A percentile compares a stretch with the other conserved stretches of the same genome.
Evolutionary conservation across 2,797 vertebrate species (phyloP).

Genomic region (Alcedo atthis): DNA sequence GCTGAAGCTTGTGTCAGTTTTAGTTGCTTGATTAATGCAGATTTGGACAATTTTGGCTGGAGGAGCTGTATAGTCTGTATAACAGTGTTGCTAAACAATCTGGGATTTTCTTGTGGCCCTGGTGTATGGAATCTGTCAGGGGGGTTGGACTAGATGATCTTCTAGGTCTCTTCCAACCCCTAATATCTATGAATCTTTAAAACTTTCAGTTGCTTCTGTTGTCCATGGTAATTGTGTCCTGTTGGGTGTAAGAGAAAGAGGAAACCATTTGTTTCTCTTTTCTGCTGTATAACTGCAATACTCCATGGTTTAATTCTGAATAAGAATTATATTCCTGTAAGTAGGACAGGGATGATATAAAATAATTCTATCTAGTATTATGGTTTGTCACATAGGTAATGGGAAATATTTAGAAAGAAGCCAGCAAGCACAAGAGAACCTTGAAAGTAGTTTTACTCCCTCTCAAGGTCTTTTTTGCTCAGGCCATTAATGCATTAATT

Average conservation of each 20-base stretch:
- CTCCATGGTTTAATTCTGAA: neutral
- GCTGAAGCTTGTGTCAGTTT: neutral
- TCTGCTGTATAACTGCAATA: neutral
- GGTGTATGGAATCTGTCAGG: too few species aligned
- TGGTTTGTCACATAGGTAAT: neutral
- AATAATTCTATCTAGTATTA: neutral
- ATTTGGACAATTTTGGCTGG: fast-evolving
- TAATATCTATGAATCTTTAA: too few species aligned
- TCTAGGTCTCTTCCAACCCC: too few species aligned
- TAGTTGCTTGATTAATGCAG: neutral
- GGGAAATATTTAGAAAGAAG: neutral
- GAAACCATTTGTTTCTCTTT: neutral
- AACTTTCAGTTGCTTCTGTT: neutral
- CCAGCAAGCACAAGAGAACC: neutral
- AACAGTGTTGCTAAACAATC: neutral
- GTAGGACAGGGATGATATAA: neutral
- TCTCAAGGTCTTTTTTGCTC: neutral
- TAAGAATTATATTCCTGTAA: neutral
- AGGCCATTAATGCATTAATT: neutral
- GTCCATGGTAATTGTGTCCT: neutral
- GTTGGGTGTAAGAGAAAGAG: neutral
- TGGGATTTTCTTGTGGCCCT: neutral
- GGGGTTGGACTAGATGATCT: too few species aligned
- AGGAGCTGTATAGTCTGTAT: neutral
- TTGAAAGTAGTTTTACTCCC: neutral